These are phyloP conservation scores for Drosophila ercepeae DNA, from an alignment of 1,140 invertebrate species.

Conservation along the genomic window DNA sequence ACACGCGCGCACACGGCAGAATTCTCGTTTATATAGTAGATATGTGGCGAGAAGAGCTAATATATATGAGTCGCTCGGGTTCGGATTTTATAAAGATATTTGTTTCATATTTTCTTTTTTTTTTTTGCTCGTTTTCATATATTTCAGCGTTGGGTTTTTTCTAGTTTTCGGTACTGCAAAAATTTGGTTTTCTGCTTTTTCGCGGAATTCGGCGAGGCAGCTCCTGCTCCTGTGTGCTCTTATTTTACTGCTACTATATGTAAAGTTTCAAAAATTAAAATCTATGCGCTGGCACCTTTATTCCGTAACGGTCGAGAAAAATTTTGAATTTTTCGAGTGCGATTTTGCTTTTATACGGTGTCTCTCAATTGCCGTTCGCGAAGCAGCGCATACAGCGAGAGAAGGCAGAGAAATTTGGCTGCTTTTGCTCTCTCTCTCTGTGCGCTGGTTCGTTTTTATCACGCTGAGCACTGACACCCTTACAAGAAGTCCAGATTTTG, in stretches of 20 bases:
- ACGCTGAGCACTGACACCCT: neutral
- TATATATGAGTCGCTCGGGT: constrained; percentile 59
- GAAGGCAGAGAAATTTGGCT: neutral
- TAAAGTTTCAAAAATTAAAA: constrained; percentile 6
- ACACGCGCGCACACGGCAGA: constrained; percentile 74
- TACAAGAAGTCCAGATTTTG: too few species aligned
- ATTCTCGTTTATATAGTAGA: constrained; percentile 64
- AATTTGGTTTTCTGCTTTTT: constrained; percentile 23
- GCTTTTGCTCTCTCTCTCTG: constrained; percentile 10
- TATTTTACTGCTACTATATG: constrained; percentile 24
- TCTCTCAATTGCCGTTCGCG: neutral
- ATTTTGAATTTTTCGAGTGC: constrained; percentile 1
- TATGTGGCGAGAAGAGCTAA: constrained; percentile 42
- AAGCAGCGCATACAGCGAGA: neutral
- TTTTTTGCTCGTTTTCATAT: constrained; percentile 42
- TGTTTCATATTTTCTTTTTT: constrained; percentile 49
- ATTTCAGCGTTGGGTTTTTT: constrained; percentile 29
- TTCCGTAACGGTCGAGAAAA: constrained; percentile 70
- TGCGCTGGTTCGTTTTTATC: neutral
- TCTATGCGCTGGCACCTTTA: constrained; percentile 55
- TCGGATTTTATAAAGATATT: constrained; percentile 66
- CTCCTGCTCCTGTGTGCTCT: constrained; percentile 10
- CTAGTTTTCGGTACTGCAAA: neutral
- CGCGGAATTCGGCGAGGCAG: constrained; percentile 35
- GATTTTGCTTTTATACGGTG: constrained; percentile 1